A percentile compares a stretch with the other conserved stretches of the same genome.
Conservation (phyloP, 2,888 invertebrate species). For the Apoda limacodes region DNA sequence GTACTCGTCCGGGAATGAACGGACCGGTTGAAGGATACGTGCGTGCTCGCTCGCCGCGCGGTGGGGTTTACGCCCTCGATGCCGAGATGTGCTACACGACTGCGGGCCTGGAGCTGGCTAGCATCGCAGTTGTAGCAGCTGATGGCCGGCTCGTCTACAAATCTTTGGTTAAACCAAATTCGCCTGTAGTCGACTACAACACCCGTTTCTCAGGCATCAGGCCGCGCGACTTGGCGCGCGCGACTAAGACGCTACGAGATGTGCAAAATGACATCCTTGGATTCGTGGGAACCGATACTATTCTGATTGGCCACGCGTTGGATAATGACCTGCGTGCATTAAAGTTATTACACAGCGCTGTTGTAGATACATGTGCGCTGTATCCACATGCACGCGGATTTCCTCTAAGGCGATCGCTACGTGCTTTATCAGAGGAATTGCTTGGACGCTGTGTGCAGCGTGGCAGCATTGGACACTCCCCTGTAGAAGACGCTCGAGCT, state of each 20-base stretch:
- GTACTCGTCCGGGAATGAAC: slow-evolving; percentile 76
- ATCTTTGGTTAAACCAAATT: slow-evolving; percentile 84
- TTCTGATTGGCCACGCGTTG: slow-evolving; percentile 94
- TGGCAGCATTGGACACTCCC: slow-evolving; percentile 82
- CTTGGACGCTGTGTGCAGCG: slow-evolving; percentile 87
- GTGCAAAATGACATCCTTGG: slow-evolving; percentile 89
- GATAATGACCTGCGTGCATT: slow-evolving; percentile 94
- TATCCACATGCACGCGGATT: slow-evolving; percentile 90
- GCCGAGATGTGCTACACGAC: slow-evolving; percentile 98
- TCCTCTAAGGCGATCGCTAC: slow-evolving; percentile 86
- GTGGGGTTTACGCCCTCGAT: slow-evolving; percentile 86
- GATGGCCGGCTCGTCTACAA: slow-evolving; percentile 85
- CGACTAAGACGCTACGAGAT: slow-evolving; percentile 77
- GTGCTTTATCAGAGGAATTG: slow-evolving; percentile 77
- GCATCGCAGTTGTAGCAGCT: slow-evolving; percentile 84
- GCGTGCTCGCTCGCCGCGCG: slow-evolving; percentile 63
- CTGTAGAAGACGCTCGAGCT: slow-evolving; percentile 91
- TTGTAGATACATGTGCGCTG: slow-evolving; percentile 90
- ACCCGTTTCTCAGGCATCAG: slow-evolving; percentile 95
- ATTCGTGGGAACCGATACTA: slow-evolving; percentile 84
- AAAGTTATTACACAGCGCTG: slow-evolving; percentile 82
- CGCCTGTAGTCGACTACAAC: slow-evolving; percentile 91
- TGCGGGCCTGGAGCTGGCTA: slow-evolving; percentile 86
- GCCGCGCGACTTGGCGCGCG: slow-evolving; percentile 66
- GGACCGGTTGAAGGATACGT: slow-evolving; percentile 79